Base-by-base conservation (phyloP, 2,888 invertebrate species). In the Apotomis betuletana region DNA sequence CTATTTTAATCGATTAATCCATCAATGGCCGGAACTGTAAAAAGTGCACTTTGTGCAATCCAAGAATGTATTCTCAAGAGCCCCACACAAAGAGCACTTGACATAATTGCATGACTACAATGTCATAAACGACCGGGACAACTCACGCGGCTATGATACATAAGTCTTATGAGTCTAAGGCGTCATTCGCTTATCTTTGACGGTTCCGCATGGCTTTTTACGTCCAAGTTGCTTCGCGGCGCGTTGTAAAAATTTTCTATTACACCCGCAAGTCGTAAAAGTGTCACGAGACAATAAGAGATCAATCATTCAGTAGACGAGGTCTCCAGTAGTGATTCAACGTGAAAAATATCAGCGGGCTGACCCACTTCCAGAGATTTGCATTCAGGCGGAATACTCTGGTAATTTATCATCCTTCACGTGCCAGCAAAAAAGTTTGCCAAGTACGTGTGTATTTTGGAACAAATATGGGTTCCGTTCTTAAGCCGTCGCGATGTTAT, bases 341-440 rank as follows among this genome's bases (percentile, higher is more conserved):
- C 86, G 84, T 87, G 85, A 87, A 90, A 89, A 90, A 91, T 89
- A 87, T 86, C 84, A 82, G 83, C 80, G 79, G 80, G 79, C 83
- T 91, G 92, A 92, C 92, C 92, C 86, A 91, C 85, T 92, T 92
- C 83, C 83, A 83, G 83, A 87, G 85, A 92, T 93, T 92, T 92
- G 91, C 91, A 93, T 92, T 91, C 91, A 89, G 81, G 81, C 83
- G 81, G 81, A 81, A 84, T 84, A 78, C 82, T 78, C 75, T 75
- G 78, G 83, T 87, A 85, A 92, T 92, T 91, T 91, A 90, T 91
- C 91, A 92, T 90, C 85, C 86, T 89, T 88, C 86, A 83, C 81
- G 83, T 80, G 85, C 81, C 83, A 80, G 82, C 84, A 87, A 89
- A 89, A 90, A 88, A 84, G 83, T 75, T 81, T 81, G 80, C 80